phyloP scores from a whole-genome alignment of 2,113 vertebrate species.

The Cygnus buccinator region DNA sequence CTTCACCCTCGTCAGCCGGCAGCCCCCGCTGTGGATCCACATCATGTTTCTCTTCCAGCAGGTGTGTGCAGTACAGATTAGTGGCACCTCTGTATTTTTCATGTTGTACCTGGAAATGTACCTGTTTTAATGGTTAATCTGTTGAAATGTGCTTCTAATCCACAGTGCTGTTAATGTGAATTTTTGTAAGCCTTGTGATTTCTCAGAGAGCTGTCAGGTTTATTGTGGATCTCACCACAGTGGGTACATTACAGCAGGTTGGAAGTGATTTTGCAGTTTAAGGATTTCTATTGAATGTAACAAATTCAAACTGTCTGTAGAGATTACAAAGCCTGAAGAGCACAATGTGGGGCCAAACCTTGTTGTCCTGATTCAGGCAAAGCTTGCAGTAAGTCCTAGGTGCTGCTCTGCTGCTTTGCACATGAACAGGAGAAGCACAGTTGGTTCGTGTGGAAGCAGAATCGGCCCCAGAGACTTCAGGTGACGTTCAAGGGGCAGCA shows the following conservation, averaged over 20 bases:
- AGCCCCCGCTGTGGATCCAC: slow-evolving; percentile 92
- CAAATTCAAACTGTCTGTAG: background rate
- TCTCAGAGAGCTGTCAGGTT: background rate
- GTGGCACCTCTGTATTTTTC: background rate
- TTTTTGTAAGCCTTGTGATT: background rate
- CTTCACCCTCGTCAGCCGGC: slow-evolving; percentile 87
- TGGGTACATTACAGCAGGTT: rapidly evolving
- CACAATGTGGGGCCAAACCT: background rate
- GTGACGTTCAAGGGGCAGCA: background rate
- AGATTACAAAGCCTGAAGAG: background rate
- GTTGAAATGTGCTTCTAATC: background rate
- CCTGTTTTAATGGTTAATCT: background rate
- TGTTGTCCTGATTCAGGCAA: background rate
- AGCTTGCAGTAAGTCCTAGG: background rate
- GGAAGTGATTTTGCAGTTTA: background rate
- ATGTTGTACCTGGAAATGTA: background rate
- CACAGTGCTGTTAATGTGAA: background rate
- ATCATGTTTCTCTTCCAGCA: slow-evolving; percentile 95
- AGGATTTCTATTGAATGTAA: background rate
- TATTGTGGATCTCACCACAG: background rate
- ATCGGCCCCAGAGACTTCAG: background rate
- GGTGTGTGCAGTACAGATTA: slow-evolving; percentile 73
- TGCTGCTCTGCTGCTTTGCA: background rate
- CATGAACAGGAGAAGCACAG: background rate
- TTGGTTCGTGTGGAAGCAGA: background rate